Conservation (phyloP, 2,888 invertebrate genomes). For the Hypsopygia costalis region DNA sequence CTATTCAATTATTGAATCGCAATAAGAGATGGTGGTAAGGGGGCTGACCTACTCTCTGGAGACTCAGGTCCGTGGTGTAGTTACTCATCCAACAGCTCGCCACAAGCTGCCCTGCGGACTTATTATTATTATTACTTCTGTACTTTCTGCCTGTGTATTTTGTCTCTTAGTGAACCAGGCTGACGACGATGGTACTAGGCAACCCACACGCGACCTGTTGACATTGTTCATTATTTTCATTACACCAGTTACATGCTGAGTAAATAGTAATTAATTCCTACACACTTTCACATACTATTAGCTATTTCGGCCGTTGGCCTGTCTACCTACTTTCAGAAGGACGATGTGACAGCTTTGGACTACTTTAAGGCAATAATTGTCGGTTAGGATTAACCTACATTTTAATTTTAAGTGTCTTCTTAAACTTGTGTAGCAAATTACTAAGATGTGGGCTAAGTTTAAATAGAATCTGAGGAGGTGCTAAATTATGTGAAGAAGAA, state of each 20-base stretch:
- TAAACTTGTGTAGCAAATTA: not conserved
- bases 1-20: too few species aligned
- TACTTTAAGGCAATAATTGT: not conserved
- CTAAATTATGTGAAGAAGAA: too few species aligned
- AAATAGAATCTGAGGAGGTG: too few species aligned
- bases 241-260: slow-evolving; percentile 37
- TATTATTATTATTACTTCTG: too few species aligned
- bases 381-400: not conserved
- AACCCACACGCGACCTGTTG: slow-evolving; percentile 55
- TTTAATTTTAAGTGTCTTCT: not conserved
- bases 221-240: slow-evolving; percentile 62
- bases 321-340: slow-evolving; percentile 56
- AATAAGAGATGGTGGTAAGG: too few species aligned
- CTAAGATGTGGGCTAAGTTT: not conserved
- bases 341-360: slow-evolving; percentile 28
- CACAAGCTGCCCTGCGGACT: too few species aligned
- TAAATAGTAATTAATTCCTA: slow-evolving; percentile 66
- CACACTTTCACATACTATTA: slow-evolving; percentile 60
- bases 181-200: not conserved
- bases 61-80: too few species aligned
- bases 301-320: slow-evolving; percentile 48
- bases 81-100: too few species aligned
- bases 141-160: too few species aligned
- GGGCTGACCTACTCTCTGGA: too few species aligned
- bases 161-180: too few species aligned